These are phyloP conservation scores for Diplolepis rosae DNA, from an alignment of 2,888 invertebrate species.

Conservation along the genomic window DNA sequence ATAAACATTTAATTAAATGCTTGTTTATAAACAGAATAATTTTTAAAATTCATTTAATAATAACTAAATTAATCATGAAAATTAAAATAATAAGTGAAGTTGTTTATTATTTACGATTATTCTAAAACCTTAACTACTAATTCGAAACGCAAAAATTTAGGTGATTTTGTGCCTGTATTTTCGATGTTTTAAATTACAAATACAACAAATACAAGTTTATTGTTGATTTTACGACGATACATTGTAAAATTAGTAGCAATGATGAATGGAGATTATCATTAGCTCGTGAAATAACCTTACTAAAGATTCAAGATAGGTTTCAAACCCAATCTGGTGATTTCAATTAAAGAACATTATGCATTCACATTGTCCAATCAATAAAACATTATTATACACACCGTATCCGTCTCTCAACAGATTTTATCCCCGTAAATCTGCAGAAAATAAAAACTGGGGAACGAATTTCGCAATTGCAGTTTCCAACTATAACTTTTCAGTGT, in stretches of 20 bases:
- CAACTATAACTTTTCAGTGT: not conserved
- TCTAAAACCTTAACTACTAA: not conserved
- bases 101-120: not conserved
- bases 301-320: not conserved
- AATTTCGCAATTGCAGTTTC: not conserved
- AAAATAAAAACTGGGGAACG: not conserved
- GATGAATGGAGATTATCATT: not conserved
- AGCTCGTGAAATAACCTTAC: not conserved
- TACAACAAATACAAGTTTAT: conserved; percentile 24
- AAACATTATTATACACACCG: conserved; percentile 13
- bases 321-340: not conserved
- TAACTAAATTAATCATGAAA: no score
- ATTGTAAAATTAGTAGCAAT: conserved; percentile 10
- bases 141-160: conserved; percentile 47
- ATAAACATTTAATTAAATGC: not conserved
- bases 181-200: conserved; percentile 23
- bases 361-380: not conserved
- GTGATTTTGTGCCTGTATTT: conserved; percentile 46
- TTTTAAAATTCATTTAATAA: not conserved
- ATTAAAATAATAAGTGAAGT: not conserved
- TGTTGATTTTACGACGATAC: conserved; percentile 23
- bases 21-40: not conserved
- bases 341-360: not conserved
- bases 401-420: not conserved
- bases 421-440: not conserved